Evolutionary conservation across 1,140 invertebrate species (phyloP).

Genomic region (Archivesica marissinica): DNA sequence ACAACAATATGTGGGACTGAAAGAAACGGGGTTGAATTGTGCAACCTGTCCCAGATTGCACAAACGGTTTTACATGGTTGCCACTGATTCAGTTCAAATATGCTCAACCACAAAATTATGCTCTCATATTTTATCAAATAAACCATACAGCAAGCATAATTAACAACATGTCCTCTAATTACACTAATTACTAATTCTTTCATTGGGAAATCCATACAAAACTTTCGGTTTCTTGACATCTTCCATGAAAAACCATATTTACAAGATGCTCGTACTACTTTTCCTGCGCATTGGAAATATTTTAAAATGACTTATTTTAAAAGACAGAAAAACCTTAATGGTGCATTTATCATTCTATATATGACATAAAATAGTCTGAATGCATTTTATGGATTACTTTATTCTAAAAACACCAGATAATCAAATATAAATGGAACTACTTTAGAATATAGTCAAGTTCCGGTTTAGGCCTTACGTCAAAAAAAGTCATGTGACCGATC

Average conservation of each 20-base stretch:
- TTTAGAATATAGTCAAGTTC: neutral
- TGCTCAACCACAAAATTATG: neutral
- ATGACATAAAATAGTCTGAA: neutral
- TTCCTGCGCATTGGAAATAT: neutral
- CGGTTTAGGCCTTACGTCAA: conserved; percentile 45
- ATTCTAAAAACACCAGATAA: neutral
- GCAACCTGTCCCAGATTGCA: conserved; percentile 34
- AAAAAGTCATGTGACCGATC: conserved; percentile 40
- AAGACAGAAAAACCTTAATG: neutral
- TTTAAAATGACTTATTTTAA: neutral
- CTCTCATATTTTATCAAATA: neutral
- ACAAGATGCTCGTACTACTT: conserved; percentile 40
- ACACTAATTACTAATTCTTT: neutral
- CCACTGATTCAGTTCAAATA: conserved; percentile 1
- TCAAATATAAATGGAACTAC: neutral
- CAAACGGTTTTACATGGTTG: conserved; percentile 39
- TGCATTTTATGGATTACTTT: neutral
- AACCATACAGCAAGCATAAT: neutral
- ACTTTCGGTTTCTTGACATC: conserved; percentile 35
- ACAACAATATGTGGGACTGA: conserved; percentile 3
- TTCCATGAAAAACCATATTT: conserved; percentile 35
- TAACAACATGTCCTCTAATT: conserved; percentile 19
- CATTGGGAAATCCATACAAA: conserved; percentile 14
- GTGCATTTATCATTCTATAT: neutral
- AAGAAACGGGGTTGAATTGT: neutral